Evolutionary conservation across 2,888 invertebrate species (phyloP).

Genomic region (Syrista parreyssii): DNA sequence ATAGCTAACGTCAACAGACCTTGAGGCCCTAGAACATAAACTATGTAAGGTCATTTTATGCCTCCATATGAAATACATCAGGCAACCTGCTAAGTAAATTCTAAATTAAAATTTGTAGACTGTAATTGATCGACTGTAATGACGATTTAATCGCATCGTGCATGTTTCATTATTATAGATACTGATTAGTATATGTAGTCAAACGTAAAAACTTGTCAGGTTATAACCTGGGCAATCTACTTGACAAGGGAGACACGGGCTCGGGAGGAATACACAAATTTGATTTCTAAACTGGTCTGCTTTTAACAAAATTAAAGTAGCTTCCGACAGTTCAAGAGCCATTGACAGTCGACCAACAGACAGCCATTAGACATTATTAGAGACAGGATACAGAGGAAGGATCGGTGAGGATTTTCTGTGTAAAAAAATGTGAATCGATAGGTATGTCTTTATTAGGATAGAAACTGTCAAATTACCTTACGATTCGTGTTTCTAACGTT

Average conservation of each 20-base stretch:
- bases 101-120: too few species aligned
- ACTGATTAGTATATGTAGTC: neutral
- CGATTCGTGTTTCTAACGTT: neutral
- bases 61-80: neutral
- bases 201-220: neutral
- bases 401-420: neutral
- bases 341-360: neutral
- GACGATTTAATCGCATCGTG: too few species aligned
- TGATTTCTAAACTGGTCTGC: too few species aligned
- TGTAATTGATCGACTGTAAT: too few species aligned
- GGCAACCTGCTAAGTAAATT: neutral
- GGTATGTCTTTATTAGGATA: neutral
- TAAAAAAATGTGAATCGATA: neutral
- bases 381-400: neutral
- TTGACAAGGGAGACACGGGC: neutral
- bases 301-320: neutral
- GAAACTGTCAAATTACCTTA: neutral
- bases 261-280: too few species aligned
- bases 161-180: too few species aligned
- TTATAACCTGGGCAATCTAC: neutral
- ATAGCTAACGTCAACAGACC: neutral
- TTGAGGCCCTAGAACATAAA: neutral
- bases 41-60: neutral
- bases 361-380: neutral
- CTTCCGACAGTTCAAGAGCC: neutral